Evolutionary conservation across 2,113 vertebrate species (phyloP).

Genomic region (Cyphomyrus plagiostoma): DNA sequence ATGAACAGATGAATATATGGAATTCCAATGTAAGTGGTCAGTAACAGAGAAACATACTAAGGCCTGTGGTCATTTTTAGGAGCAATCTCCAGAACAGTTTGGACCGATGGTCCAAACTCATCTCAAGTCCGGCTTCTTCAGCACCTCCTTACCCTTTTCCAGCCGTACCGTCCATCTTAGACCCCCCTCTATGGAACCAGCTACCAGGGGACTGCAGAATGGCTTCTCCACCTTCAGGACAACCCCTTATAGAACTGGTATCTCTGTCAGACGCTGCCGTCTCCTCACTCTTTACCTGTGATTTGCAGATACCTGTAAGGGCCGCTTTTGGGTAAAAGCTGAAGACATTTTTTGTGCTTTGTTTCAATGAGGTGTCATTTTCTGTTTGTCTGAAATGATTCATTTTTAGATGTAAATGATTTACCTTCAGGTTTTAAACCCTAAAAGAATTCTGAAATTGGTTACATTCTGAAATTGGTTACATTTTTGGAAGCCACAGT

Average conservation of each 20-base stretch:
- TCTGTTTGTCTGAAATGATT: neutral
- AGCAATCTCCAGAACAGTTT: slow-evolving; percentile 71
- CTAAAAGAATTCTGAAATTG: neutral
- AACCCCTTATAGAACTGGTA: slow-evolving; percentile 44
- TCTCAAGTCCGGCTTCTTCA: slow-evolving; percentile 42
- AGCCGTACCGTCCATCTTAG: slow-evolving; percentile 48
- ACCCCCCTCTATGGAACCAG: slow-evolving; percentile 35
- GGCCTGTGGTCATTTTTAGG: slow-evolving; percentile 49
- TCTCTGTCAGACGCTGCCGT: neutral
- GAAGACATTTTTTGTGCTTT: neutral
- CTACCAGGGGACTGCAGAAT: slow-evolving; percentile 40
- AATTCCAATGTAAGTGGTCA: neutral
- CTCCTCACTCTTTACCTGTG: neutral
- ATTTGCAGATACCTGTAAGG: neutral
- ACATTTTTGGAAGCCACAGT: neutral
- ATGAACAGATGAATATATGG: neutral
- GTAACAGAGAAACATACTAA: neutral
- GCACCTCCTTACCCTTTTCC: slow-evolving; percentile 39
- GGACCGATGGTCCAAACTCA: slow-evolving; percentile 55
- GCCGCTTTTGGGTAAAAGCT: neutral
- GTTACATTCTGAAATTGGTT: neutral
- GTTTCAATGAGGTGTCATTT: neutral
- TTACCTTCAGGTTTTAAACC: neutral
- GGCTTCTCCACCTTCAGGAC: slow-evolving; percentile 32
- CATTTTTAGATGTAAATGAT: neutral